A percentile compares a stretch with the other conserved stretches of the same genome.
These are phyloP conservation scores for Phylloscopus collybita DNA, from an alignment of 2,797 vertebrate species.

Conservation along the genomic window DNA sequence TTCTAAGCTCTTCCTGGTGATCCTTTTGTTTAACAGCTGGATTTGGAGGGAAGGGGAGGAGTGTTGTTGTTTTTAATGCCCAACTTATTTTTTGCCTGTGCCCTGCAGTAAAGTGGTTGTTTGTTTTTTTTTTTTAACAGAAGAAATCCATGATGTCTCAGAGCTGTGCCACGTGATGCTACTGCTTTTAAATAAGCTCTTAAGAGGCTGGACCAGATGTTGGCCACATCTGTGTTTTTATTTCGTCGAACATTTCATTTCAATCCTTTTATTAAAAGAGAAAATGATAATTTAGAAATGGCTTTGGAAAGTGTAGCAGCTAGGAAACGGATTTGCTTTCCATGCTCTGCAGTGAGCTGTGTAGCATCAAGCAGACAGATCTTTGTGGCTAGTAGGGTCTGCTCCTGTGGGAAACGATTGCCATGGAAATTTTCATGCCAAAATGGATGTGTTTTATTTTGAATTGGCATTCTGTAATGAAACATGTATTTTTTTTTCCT, in stretches of 20 bases:
- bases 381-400: not conserved
- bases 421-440: not conserved
- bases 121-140: not conserved
- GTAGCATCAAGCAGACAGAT: not conserved
- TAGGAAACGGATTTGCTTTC: not conserved
- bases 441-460: slow-evolving; percentile 1
- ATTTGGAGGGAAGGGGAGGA: not conserved
- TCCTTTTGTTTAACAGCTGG: not conserved
- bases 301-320: slow-evolving; percentile 38
- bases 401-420: not conserved
- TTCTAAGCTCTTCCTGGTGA: not conserved
- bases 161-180: slow-evolving; percentile 50
- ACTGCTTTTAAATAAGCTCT: slow-evolving; percentile 65
- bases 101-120: slow-evolving; percentile 37
- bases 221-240: slow-evolving; percentile 70
- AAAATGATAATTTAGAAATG: slow-evolving; percentile 42
- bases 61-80: not conserved
- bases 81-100: slow-evolving; percentile 31
- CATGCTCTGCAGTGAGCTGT: not conserved
- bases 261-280: slow-evolving; percentile 28
- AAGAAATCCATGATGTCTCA: slow-evolving; percentile 12
- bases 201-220: slow-evolving; percentile 68
- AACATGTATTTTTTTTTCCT: not conserved
- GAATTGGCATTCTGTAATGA: not conserved
- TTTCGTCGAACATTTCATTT: not conserved